Evolutionary conservation across 2,113 vertebrate species (phyloP).

Genomic region (Microcebus ravelobensis): DNA sequence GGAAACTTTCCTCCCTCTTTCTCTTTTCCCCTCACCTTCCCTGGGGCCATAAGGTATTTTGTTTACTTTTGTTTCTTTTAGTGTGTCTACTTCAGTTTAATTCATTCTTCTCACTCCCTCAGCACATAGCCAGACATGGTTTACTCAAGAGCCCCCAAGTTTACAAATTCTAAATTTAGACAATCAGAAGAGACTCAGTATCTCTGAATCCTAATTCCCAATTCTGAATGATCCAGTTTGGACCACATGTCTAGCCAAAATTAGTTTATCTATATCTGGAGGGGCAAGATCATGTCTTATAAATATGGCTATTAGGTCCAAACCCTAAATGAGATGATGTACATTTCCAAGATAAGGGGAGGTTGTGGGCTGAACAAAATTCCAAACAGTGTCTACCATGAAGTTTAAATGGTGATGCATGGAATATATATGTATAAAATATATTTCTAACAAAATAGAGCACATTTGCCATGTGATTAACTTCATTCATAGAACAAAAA

Average conservation of each 20-base stretch:
- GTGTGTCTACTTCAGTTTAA: not conserved
- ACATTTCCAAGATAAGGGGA: not conserved
- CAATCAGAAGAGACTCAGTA: constrained; percentile 18
- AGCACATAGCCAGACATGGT: not conserved
- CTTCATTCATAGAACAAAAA: not conserved
- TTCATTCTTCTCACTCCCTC: not conserved
- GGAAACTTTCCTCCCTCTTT: not conserved
- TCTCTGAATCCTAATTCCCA: constrained; percentile 7
- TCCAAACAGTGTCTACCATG: not conserved
- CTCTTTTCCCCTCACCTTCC: not conserved
- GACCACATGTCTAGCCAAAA: not conserved
- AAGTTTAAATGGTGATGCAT: not conserved
- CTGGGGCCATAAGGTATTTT: not conserved
- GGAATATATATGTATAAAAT: not conserved
- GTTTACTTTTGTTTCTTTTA: constrained; percentile 24
- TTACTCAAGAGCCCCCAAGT: constrained; percentile 21
- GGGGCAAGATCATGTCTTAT: not conserved
- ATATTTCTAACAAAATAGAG: not conserved
- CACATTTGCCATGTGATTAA: not conserved
- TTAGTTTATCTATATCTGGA: not conserved
- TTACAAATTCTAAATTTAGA: constrained; percentile 39
- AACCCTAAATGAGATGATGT: not conserved
- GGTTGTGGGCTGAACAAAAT: not conserved
- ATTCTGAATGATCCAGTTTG: constrained; percentile 12
- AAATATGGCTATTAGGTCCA: not conserved